Base-by-base conservation (phyloP, 1,140 invertebrate genomes). In the Bicyclus anynana region DNA sequence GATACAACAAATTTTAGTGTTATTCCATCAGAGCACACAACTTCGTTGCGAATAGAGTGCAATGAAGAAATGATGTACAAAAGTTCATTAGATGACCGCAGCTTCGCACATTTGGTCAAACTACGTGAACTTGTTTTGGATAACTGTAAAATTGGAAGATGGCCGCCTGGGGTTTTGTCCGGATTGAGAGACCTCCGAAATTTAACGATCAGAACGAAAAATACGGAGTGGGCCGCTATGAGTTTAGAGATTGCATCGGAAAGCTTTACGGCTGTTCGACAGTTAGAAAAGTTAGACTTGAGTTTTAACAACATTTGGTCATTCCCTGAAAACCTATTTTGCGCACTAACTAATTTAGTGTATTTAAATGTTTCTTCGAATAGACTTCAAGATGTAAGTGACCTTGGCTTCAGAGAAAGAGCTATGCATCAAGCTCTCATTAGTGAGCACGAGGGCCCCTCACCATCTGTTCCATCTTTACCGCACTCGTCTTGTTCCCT, bases 231-330 rank as follows among this genome's bases (percentile, higher is more conserved):
- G 93, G 92, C 91, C 46, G 93, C 91, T 17, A 92, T 95, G 77
- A 94, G 92, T 69, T 90, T 97, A 64, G 94, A 96, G 72, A 90
- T 97, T 60, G 92, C 93, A 59, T 89, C 91, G 6, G 93, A 93
- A 52, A 94, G 93, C 55, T 97, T 95, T 79, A 86, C 89, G 17
- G 91, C 92, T 37, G 92, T 94, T 37, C 89, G 92, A 57, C 92
- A 95, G 73, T 88, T 96, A 70, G 94, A 96, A 86, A 91, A 93
- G 60, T 90, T 98, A 48, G 96, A 98, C 82, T 84, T 98, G 23
- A 96, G 95, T 69, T 93, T 92, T 66, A 97, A 97, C 79, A 96
- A 96, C 76, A 95, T 98, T 63, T 95, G 94, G 93, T 94, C 94
- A 13, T 92, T 98, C 73, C 95, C 96, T 1, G 93, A 95, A 65